These are phyloP conservation scores for Caranx melampygus DNA, from an alignment of 2,113 vertebrate genomes.

Conservation along the genomic window DNA sequence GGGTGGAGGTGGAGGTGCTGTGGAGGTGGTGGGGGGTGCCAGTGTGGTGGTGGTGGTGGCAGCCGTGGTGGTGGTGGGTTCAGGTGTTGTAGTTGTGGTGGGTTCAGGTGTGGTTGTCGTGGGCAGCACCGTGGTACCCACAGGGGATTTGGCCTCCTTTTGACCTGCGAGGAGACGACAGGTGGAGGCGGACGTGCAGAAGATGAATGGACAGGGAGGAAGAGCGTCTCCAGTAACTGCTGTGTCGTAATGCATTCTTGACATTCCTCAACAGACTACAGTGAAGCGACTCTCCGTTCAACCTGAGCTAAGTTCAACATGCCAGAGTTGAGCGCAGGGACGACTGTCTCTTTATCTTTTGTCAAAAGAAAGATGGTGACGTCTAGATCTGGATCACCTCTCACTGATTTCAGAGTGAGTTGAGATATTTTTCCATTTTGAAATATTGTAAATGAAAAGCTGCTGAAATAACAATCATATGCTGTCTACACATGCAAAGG, in stretches of 20 bases:
- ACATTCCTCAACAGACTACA: conserved; percentile 55
- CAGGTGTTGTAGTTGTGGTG: conserved; percentile 67
- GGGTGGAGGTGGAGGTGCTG: conserved; percentile 57
- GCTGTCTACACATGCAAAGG: background rate
- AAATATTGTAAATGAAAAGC: background rate
- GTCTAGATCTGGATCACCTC: background rate
- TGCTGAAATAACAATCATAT: background rate
- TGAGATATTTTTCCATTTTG: background rate
- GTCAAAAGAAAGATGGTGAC: background rate
- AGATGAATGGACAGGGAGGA: conserved; percentile 48
- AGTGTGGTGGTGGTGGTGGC: conserved; percentile 54
- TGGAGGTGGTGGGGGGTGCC: conserved; percentile 60
- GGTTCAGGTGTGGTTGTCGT: conserved; percentile 66
- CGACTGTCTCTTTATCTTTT: conserved; percentile 13
- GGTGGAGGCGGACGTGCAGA: conserved; percentile 28
- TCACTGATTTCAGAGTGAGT: background rate
- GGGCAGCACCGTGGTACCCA: conserved; percentile 61
- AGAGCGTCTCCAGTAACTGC: conserved; percentile 56
- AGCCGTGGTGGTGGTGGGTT: conserved; percentile 62
- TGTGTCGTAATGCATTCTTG: conserved; percentile 72
- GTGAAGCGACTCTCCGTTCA: conserved; percentile 39
- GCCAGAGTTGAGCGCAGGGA: conserved; percentile 22
- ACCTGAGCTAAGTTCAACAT: conserved; percentile 46
- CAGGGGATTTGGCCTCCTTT: conserved; percentile 71
- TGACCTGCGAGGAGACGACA: conserved; percentile 71